These are phyloP conservation scores for Sebastes reedi DNA, from an alignment of 2,797 vertebrate genomes.

Conservation along the genomic window DNA sequence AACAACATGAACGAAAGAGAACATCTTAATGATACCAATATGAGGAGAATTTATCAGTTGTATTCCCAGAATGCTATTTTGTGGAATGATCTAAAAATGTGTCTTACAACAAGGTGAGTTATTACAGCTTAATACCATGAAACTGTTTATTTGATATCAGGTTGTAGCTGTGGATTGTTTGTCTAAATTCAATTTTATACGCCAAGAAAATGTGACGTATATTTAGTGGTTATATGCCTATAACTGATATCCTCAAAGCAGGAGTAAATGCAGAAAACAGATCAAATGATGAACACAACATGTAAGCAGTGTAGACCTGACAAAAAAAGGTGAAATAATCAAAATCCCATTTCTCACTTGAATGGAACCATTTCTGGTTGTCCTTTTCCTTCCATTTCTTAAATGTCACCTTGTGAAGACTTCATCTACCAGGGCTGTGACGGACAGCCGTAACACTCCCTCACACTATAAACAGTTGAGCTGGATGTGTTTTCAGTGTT, in stretches of 20 bases:
- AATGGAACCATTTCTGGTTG: slow-evolving; percentile 18
- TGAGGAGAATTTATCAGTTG: neutral
- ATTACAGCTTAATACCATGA: neutral
- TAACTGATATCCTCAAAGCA: neutral
- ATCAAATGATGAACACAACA: neutral
- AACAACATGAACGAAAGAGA: neutral
- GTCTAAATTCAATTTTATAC: neutral
- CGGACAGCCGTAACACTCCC: neutral
- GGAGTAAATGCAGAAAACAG: neutral
- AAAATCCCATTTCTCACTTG: slow-evolving; percentile 12
- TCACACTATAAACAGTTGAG: neutral
- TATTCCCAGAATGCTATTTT: neutral
- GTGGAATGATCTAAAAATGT: neutral
- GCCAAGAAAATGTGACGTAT: neutral
- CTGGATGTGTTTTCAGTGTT: neutral
- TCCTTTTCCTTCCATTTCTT: slow-evolving; percentile 31
- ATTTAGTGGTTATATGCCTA: neutral
- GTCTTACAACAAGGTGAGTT: neutral
- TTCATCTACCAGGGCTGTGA: neutral
- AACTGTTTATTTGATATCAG: neutral
- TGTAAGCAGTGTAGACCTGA: neutral
- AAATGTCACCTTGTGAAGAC: slow-evolving; percentile 38
- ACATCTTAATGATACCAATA: neutral
- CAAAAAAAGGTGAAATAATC: neutral
- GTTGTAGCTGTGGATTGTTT: neutral